A percentile compares a stretch with the other conserved stretches of the same genome.
phyloP scores from a whole-genome alignment of 2,113 vertebrate genomes.

The Mesembrinibis cayennensis region DNA sequence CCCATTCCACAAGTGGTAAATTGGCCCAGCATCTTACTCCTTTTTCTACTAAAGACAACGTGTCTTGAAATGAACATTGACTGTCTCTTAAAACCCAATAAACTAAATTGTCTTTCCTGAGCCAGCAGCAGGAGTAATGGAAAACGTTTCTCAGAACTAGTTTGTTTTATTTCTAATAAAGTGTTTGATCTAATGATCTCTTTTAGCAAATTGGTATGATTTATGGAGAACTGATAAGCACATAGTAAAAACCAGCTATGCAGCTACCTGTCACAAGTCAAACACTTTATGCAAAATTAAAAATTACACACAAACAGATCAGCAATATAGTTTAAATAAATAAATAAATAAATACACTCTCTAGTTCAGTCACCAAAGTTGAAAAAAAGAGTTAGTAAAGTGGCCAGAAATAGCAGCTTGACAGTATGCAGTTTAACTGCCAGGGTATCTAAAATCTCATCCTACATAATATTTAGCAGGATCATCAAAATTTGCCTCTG shows the following conservation, averaged over 20 bases:
- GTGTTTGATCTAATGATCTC: neutral
- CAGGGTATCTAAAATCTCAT: neutral
- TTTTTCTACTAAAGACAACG: neutral
- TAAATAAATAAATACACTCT: neutral
- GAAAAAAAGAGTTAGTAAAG: neutral
- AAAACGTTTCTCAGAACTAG: slow-evolving; percentile 7
- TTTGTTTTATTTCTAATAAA: slow-evolving; percentile 24
- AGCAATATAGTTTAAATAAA: neutral
- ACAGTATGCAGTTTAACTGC: neutral
- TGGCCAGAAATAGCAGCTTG: neutral
- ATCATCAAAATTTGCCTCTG: neutral
- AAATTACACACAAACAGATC: neutral
- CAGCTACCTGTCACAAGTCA: neutral
- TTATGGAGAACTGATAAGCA: neutral
- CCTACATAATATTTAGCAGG: slow-evolving; percentile 5
- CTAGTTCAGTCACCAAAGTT: neutral
- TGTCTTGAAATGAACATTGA: neutral
- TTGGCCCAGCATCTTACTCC: neutral
- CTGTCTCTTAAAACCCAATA: neutral
- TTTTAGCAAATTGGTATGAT: neutral
- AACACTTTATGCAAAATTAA: neutral
- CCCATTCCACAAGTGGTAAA: neutral
- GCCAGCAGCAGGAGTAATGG: neutral
- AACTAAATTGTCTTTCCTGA: neutral
- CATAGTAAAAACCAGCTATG: neutral